phyloP scores from a whole-genome alignment of 2,113 vertebrate genomes.

The Mustela nigripes region DNA sequence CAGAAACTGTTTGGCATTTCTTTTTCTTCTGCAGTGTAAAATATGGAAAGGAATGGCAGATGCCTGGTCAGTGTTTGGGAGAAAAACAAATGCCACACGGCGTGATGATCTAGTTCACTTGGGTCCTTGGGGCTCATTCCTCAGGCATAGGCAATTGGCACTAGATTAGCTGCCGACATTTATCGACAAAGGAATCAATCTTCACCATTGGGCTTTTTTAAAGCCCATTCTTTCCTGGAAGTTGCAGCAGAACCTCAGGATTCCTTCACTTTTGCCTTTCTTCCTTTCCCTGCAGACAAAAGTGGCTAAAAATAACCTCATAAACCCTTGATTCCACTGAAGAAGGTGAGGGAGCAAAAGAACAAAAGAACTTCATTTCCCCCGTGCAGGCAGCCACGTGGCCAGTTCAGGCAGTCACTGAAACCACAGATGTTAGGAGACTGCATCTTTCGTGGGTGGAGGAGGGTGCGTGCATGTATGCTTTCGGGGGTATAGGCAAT shows the following conservation, averaged over 20 bases:
- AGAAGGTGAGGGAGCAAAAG: conserved; percentile 59
- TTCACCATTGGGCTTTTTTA: conserved; percentile 70
- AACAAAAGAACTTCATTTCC: conserved; percentile 65
- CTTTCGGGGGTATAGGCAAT: too few species aligned
- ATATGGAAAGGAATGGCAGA: conserved; percentile 64
- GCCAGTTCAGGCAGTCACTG: neutral
- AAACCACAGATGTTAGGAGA: neutral
- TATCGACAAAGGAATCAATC: conserved; percentile 73
- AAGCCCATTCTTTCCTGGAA: conserved; percentile 75
- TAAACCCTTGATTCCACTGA: conserved; percentile 45
- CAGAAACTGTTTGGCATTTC: conserved; percentile 67
- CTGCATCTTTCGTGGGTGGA: neutral
- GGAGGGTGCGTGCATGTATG: neutral
- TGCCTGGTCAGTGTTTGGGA: conserved; percentile 56
- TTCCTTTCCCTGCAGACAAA: conserved; percentile 73
- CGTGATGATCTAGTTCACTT: conserved; percentile 33
- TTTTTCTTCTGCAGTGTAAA: conserved; percentile 69
- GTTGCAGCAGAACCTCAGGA: conserved; percentile 48
- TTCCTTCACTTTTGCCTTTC: conserved; percentile 50
- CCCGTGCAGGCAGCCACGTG: neutral
- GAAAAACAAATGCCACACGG: conserved; percentile 14
- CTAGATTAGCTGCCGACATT: conserved; percentile 71
- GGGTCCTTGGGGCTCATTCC: conserved; percentile 19
- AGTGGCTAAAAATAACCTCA: conserved; percentile 78
- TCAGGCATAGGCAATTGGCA: conserved; percentile 55